Conservation (phyloP, 2,797 vertebrate genomes). For the Brachyalestes nurse region DNA sequence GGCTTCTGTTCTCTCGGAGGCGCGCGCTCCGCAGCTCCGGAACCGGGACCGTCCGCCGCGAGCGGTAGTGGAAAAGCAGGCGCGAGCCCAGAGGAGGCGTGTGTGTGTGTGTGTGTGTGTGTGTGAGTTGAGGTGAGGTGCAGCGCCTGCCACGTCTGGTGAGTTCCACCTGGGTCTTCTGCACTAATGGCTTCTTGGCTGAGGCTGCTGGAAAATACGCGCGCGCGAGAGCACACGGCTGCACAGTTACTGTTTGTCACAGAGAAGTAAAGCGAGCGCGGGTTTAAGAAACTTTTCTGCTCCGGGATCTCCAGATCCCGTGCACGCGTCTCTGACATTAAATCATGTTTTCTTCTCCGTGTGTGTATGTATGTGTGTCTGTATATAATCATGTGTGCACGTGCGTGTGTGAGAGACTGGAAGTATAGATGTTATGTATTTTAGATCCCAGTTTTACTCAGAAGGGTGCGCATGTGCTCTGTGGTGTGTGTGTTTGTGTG, state of each 20-base stretch:
- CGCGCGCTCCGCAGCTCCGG: background rate
- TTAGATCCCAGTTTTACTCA: too few species aligned
- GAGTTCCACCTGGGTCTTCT: constrained; percentile 34
- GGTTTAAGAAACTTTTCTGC: background rate
- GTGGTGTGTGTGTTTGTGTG: background rate
- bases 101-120: background rate
- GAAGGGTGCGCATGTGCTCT: background rate
- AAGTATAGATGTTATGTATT: too few species aligned
- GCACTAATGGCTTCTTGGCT: constrained; percentile 34
- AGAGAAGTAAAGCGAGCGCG: background rate
- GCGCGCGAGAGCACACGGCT: constrained; percentile 1
- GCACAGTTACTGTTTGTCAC: constrained; percentile 8
- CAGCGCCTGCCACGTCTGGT: constrained; percentile 33
- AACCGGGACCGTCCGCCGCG: background rate
- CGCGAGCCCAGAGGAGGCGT: background rate
- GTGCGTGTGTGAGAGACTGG: too few species aligned
- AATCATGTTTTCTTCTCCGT: too few species aligned
- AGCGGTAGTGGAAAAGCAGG: constrained; percentile 1
- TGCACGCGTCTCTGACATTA: background rate
- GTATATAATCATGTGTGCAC: too few species aligned
- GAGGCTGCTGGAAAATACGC: constrained; percentile 36
- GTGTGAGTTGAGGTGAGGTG: background rate
- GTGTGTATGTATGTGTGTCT: too few species aligned
- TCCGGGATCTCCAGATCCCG: too few species aligned
- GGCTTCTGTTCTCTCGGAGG: background rate